A percentile compares a stretch with the other conserved stretches of the same genome.
phyloP scores from a whole-genome alignment of 2,888 invertebrate species.

The Allophyes oxyacanthae region DNA sequence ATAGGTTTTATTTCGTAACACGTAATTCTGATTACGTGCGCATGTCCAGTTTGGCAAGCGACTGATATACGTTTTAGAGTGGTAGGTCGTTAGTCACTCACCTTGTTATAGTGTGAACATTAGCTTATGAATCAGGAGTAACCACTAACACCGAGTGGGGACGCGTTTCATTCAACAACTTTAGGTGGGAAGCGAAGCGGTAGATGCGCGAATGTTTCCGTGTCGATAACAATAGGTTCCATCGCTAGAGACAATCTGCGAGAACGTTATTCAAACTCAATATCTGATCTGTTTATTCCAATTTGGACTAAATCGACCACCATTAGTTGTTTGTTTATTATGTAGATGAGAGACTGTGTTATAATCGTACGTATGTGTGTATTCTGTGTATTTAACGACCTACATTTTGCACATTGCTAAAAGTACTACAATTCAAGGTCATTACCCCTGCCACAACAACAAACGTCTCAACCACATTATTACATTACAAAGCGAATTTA shows the following conservation, averaged over 20 bases:
- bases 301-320: constrained; percentile 23
- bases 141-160: constrained; percentile 5
- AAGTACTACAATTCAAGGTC: constrained; percentile 77
- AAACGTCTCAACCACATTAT: constrained; percentile 73
- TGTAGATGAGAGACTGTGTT: constrained; percentile 42
- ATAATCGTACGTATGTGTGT: constrained; percentile 29
- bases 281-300: constrained; percentile 10
- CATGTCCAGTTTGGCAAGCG: constrained; percentile 21
- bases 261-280: constrained; percentile 35
- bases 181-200: constrained; percentile 3
- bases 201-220: constrained; percentile 22
- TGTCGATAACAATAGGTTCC: constrained; percentile 22
- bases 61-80: constrained; percentile 26
- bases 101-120: constrained; percentile 13
- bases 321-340: constrained; percentile 39
- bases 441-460: constrained; percentile 79
- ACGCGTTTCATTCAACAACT: constrained; percentile 29
- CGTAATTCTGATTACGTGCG: constrained; percentile 10
- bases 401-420: constrained; percentile 70
- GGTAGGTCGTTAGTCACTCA: constrained; percentile 28
- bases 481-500: constrained; percentile 82
- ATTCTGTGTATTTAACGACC: constrained; percentile 57
- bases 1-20: background rate
- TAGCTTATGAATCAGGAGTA: constrained; percentile 35
- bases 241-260: constrained; percentile 5